Base-by-base conservation (phyloP, 2,113 vertebrate species). In the Aythya baeri region DNA sequence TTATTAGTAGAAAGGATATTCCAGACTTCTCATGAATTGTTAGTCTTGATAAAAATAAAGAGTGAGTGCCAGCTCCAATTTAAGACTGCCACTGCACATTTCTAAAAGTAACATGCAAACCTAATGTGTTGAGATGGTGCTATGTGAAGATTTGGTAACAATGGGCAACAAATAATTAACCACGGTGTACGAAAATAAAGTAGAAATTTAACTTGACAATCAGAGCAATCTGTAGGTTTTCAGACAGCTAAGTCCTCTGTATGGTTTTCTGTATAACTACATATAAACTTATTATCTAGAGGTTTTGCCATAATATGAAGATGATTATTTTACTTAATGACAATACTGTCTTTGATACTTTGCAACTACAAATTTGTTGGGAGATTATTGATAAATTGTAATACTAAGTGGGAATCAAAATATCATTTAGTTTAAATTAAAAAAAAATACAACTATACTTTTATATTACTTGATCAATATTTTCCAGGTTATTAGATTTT, bases 401-500 rank as follows among this genome's bases (percentile, higher is more conserved):
- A 83, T 82, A 17, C 17, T 79, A 61, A 92, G 15, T 81, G 63
- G 44, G 17, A 85, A 21, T 70, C 27, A 94, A 95, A 93, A 18
- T 84, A 34, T 21, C 41, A 32, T 83, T 91, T 43, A 34, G 36
- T 63, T 94, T 83, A 91, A 93, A 61, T 76, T 66, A 66, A 55
- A 91, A 63, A 91, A 68, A 29, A 66, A 62, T 27, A 55, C 22
- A 86, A 68, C 54, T 76, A 11, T 57, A 21, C 13, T 54, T 66
- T 62, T 81, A 62, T 81, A 58, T 83, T 84, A 91, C 9, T 52
- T 87, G 54, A 76, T 16, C 4, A 58, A 57, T 90, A 76, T 86
- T 91, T 91, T 89, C 38, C 17, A 34, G 41, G 55, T 31, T 4
- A 55, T 93, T 86, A 73, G 52, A 88, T 89, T 96, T 91, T n/a